Percentiles rank a stretch among this genome's conserved stretches.
Conservation (phyloP, 2,113 vertebrate genomes). For the Cephalopholis sonnerati region DNA sequence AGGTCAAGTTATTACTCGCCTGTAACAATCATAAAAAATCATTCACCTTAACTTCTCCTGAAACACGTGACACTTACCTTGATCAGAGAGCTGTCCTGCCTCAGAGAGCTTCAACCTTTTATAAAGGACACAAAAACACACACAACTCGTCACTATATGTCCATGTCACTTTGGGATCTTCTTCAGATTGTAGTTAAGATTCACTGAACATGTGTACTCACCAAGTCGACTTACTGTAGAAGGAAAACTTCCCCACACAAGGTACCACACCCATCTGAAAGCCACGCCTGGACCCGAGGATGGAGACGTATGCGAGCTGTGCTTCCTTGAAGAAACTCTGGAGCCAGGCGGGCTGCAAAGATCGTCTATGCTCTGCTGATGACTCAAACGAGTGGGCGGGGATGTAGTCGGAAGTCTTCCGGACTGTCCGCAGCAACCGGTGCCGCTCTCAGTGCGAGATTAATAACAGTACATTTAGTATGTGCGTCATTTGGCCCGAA, state of each 20-base stretch:
- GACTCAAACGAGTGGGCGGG: too few species aligned
- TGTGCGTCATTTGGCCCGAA: background rate
- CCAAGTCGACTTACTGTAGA: background rate
- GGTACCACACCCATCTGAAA: conserved; percentile 59
- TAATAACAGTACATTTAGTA: background rate
- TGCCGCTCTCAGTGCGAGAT: background rate
- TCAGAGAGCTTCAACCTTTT: conserved; percentile 1
- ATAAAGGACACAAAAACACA: background rate
- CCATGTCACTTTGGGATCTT: background rate
- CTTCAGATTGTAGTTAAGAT: background rate
- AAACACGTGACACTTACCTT: conserved; percentile 42
- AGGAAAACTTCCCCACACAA: conserved; percentile 4
- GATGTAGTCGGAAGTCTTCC: background rate
- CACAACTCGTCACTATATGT: background rate
- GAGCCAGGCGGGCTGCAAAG: conserved; percentile 5
- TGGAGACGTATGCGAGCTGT: background rate
- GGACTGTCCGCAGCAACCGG: too few species aligned
- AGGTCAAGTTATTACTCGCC: background rate
- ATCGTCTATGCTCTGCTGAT: conserved; percentile 28
- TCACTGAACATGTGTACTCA: background rate
- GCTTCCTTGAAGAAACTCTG: conserved; percentile 28
- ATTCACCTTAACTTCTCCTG: too few species aligned
- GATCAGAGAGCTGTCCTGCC: background rate
- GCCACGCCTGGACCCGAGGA: conserved; percentile 18
- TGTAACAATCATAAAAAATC: background rate